Evolutionary conservation across 2,888 invertebrate species (phyloP), one percentile per base, ranked within the genome.

Genomic region (Tachina lurida): DNA sequence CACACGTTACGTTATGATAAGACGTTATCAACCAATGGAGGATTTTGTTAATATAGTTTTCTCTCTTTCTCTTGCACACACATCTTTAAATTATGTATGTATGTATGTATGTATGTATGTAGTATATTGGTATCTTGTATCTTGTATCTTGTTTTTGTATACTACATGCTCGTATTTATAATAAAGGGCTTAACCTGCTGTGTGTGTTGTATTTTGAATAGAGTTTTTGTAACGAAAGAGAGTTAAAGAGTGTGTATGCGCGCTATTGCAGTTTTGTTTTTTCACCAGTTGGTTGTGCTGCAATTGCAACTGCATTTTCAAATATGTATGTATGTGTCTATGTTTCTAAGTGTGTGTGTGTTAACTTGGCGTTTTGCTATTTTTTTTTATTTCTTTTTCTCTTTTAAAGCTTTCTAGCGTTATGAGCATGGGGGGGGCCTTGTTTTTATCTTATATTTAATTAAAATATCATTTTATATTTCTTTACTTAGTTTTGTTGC

Each of bases 251-350:
- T n/a, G 43, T 63, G 17, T 56, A 22, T 62, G 65, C 13, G 60
- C 5, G n/a, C 12, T 62, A 43, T n/a, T 62, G 43, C 43, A 71
- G 3, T 78, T 79, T 63, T 52, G 60, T 70, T 79, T 12, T 43
- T 73, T 19, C 43, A 22, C 41, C 43, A 8, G 56, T 13, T 19
- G 73, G 39, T 13, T 62, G 47, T 71, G 41, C 52, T 81, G 81
- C 75, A 82, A 56, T 70, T 82, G 81, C 81, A 81, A 62, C 31
- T 82, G 54, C 63, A 62, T 43, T 67, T 73, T 56, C 49, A 49
- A 31, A 31, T 31, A 31, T 31, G 31, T 31, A 31, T 7, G 7
- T 31, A 31, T 31, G 31, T 31, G 0, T 31, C 0, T 31, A 31
- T 58, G 15, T 10, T 43, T 22, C 4, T 56, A 13, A 19, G n/a